These are phyloP conservation scores for Drosophila leonis DNA, from an alignment of 2,888 invertebrate genomes.

Conservation along the genomic window DNA sequence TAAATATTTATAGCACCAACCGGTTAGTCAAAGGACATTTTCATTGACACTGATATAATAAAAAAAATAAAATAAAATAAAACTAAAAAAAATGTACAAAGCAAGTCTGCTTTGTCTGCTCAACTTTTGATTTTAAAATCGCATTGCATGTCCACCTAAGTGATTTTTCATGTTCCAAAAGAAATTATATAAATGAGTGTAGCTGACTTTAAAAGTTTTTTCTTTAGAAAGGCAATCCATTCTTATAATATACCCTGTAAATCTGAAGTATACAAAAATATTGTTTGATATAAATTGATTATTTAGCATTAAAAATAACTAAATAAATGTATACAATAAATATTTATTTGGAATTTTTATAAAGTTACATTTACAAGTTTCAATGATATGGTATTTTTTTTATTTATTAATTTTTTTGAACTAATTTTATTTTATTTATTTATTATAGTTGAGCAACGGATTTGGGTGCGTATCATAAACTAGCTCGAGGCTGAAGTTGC, in stretches of 20 bases:
- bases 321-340: not conserved
- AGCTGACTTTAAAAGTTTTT: not conserved
- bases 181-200: not conserved
- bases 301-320: no score
- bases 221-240: no score
- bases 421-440: no score
- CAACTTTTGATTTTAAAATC: not conserved
- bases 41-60: not conserved
- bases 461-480: no score
- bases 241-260: not conserved
- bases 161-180: slow-evolving; percentile 52
- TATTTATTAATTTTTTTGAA: no score
- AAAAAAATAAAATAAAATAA: not conserved
- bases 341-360: no score
- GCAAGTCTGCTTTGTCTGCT: not conserved
- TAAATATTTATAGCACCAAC: not conserved
- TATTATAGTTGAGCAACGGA: no score
- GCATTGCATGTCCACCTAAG: slow-evolving; percentile 46
- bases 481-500: no score
- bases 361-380: no score
- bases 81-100: no score
- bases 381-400: no score
- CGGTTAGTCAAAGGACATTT: not conserved
- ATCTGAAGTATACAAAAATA: not conserved
- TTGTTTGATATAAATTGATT: not conserved